A percentile compares a stretch with the other conserved stretches of the same genome.
These are phyloP conservation scores for Onychomys leucogaster DNA, from an alignment of 2,797 vertebrate species.

Conservation along the genomic window DNA sequence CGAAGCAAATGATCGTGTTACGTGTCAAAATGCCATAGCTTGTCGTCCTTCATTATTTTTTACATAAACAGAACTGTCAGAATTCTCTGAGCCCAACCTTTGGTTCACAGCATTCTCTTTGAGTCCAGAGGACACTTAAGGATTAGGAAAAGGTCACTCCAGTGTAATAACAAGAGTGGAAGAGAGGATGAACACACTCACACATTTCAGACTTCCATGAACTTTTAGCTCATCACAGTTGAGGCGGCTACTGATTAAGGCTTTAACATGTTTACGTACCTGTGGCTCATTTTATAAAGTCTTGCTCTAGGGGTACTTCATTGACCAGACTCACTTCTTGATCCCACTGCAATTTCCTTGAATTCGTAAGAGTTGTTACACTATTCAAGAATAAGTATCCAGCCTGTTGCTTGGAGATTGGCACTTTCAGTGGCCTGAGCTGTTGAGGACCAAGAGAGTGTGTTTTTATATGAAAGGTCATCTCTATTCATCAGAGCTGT, in stretches of 20 bases:
- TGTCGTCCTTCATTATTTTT: conserved; percentile 79
- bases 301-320: conserved; percentile 17
- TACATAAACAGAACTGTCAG: conserved; percentile 76
- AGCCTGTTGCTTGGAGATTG: conserved; percentile 40
- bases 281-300: conserved; percentile 77
- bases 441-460: not conserved
- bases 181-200: conserved; percentile 24
- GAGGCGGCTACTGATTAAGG: conserved; percentile 59
- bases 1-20: conserved; percentile 75
- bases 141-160: conserved; percentile 44
- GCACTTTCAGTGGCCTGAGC: conserved; percentile 20
- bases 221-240: not conserved
- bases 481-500: conserved; percentile 30
- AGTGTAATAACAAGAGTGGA: conserved; percentile 21
- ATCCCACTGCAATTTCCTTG: conserved; percentile 53
- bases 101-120: conserved; percentile 49
- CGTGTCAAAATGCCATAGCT: conserved; percentile 69
- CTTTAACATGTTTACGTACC: conserved; percentile 58
- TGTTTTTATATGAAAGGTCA: not conserved
- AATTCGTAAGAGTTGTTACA: conserved; percentile 53
- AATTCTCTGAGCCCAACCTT: conserved; percentile 60
- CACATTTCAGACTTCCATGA: conserved; percentile 13
- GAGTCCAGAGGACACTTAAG: conserved; percentile 1
- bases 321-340: conserved; percentile 61
- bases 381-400: conserved; percentile 60